Evolutionary conservation across 2,113 vertebrate genomes (phyloP).

Genomic region (Cygnus atratus): DNA sequence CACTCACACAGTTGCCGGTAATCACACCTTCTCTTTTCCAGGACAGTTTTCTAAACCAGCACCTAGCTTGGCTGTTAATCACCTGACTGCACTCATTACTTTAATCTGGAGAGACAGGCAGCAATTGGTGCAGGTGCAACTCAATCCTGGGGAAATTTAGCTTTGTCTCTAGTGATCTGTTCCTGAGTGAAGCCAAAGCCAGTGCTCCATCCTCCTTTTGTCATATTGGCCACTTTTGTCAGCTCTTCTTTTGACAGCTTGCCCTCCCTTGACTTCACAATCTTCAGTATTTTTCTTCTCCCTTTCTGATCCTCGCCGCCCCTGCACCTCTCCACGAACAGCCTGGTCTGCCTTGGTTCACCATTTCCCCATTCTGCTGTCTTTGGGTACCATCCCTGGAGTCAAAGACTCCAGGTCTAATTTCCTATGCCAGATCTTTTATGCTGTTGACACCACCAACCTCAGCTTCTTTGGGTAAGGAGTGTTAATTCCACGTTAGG

Average conservation of each 20-base stretch:
- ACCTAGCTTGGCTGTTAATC: not conserved
- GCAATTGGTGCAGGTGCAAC: fast-evolving
- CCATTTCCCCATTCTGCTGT: not conserved
- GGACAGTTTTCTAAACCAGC: not conserved
- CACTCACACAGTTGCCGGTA: fast-evolving
- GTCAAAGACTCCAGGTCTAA: fast-evolving
- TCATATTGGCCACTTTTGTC: not conserved
- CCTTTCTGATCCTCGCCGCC: not conserved
- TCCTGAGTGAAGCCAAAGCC: not conserved
- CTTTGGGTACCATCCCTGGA: too few species aligned
- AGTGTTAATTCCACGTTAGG: not conserved
- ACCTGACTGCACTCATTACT: not conserved
- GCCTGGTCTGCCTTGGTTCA: too few species aligned
- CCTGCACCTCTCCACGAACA: not conserved
- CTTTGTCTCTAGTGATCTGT: not conserved
- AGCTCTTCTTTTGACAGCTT: not conserved
- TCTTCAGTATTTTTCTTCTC: not conserved
- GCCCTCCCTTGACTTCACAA: not conserved
- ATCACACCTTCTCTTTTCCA: fast-evolving
- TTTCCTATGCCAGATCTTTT: not conserved
- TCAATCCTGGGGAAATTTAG: fast-evolving
- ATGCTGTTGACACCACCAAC: not conserved
- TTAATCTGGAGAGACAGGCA: not conserved
- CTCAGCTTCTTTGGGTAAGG: not conserved
- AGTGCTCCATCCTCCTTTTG: not conserved